These are phyloP conservation scores for Dicerorhinus sumatrensis DNA, from an alignment of 2,113 vertebrate genomes.

Conservation along the genomic window DNA sequence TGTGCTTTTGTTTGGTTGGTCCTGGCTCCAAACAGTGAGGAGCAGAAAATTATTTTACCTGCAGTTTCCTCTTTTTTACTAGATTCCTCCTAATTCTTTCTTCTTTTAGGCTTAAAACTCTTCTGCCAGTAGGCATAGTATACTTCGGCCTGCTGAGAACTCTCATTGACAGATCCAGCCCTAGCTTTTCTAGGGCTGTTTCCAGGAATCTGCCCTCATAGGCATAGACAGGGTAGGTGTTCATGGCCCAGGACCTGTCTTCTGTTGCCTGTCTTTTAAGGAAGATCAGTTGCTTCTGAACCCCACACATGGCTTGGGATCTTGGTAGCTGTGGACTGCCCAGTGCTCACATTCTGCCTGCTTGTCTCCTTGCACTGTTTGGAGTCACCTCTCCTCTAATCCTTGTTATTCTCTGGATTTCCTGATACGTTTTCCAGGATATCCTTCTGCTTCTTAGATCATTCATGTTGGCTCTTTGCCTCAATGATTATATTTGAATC, in stretches of 20 bases:
- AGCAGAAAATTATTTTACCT: background rate
- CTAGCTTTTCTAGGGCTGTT: background rate
- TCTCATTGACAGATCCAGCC: background rate
- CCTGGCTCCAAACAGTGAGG: background rate
- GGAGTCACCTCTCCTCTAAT: background rate
- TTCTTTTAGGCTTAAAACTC: background rate
- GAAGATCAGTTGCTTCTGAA: background rate
- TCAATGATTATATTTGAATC: background rate
- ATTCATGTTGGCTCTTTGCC: background rate
- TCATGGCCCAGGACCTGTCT: background rate
- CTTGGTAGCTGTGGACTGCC: background rate
- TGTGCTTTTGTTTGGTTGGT: background rate
- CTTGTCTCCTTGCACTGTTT: background rate
- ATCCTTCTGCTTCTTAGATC: background rate
- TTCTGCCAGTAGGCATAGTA: background rate
- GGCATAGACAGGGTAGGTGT: background rate
- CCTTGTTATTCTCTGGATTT: background rate
- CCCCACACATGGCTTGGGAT: background rate
- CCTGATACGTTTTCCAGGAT: background rate
- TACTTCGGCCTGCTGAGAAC: background rate
- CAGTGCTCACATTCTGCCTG: too few relatives aligned
- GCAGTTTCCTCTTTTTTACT: background rate
- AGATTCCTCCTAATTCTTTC: background rate
- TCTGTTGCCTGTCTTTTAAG: background rate
- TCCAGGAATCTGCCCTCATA: background rate